Conservation (phyloP, 2,113 vertebrate species). For the Dolichallabes microphthalmus region DNA sequence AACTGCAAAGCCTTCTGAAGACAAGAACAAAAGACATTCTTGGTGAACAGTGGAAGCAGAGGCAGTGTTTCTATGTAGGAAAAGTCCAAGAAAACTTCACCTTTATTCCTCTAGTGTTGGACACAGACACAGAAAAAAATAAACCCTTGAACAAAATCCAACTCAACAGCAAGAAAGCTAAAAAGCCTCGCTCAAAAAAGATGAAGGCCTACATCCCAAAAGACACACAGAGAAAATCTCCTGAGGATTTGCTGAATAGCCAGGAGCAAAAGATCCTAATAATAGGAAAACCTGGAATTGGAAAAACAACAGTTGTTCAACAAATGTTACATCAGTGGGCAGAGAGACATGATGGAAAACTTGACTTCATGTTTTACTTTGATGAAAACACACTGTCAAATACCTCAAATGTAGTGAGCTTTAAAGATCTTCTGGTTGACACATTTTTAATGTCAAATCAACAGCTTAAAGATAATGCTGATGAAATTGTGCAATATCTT, state of each 20-base stretch:
- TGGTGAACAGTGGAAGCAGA: neutral
- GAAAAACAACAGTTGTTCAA: constrained; percentile 42
- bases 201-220: constrained; percentile 45
- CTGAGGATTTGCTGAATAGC: constrained; percentile 36
- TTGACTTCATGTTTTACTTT: constrained; percentile 52
- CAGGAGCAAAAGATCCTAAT: constrained; percentile 37
- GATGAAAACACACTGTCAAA: constrained; percentile 23
- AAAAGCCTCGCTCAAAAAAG: constrained; percentile 48
- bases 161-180: constrained; percentile 41
- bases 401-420: neutral
- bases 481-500: constrained; percentile 41
- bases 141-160: constrained; percentile 6
- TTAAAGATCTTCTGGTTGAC: constrained; percentile 41
- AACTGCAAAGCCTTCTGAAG: constrained; percentile 31
- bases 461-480: neutral
- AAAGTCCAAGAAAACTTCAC: neutral
- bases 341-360: constrained; percentile 20
- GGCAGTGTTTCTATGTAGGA: neutral
- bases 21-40: constrained; percentile 13
- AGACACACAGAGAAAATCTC: neutral
- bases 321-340: constrained; percentile 50
- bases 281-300: constrained; percentile 52
- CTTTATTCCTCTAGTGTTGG: constrained; percentile 46
- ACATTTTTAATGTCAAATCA: constrained; percentile 11
- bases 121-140: constrained; percentile 13